Conservation (phyloP, 2,113 vertebrate species). For the Neogobius melanostomus region DNA sequence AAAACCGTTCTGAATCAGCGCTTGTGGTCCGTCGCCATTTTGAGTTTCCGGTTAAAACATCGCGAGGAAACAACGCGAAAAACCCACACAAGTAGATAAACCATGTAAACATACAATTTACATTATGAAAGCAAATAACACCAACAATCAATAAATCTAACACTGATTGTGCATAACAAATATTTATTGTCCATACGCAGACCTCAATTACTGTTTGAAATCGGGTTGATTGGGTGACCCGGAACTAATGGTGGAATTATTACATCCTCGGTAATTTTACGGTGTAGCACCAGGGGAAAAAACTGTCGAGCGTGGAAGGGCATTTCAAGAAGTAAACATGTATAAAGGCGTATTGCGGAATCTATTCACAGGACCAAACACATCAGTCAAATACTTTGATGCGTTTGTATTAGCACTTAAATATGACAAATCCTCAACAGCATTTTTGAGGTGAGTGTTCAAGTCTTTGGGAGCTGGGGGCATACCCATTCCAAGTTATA, state of each 20-base stretch:
- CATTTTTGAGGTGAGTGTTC: slow-evolving; percentile 56
- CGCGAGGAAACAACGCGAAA: slow-evolving; percentile 49
- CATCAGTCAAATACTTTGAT: slow-evolving; percentile 13
- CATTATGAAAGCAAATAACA: background rate
- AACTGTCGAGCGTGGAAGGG: slow-evolving; percentile 51
- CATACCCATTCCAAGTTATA: background rate
- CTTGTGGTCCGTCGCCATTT: slow-evolving; percentile 72
- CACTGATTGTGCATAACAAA: background rate
- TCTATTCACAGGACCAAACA: slow-evolving; percentile 18
- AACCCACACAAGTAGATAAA: background rate
- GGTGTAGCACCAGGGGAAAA: slow-evolving; percentile 7
- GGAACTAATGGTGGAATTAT: slow-evolving; percentile 44
- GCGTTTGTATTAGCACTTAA: slow-evolving; percentile 15
- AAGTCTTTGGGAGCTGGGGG: background rate
- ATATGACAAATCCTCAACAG: slow-evolving; percentile 24
- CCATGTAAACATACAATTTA: background rate
- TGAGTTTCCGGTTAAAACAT: slow-evolving; percentile 55
- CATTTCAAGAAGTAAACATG: slow-evolving; percentile 59
- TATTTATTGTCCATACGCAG: background rate
- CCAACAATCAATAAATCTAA: background rate
- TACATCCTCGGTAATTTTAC: slow-evolving; percentile 26
- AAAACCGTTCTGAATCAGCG: slow-evolving; percentile 67
- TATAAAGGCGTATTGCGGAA: slow-evolving; percentile 46
- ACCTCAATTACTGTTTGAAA: background rate
- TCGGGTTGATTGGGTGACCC: background rate